phyloP scores from a whole-genome alignment of 2,888 invertebrate species.

The Lasioglossum lativentre region DNA sequence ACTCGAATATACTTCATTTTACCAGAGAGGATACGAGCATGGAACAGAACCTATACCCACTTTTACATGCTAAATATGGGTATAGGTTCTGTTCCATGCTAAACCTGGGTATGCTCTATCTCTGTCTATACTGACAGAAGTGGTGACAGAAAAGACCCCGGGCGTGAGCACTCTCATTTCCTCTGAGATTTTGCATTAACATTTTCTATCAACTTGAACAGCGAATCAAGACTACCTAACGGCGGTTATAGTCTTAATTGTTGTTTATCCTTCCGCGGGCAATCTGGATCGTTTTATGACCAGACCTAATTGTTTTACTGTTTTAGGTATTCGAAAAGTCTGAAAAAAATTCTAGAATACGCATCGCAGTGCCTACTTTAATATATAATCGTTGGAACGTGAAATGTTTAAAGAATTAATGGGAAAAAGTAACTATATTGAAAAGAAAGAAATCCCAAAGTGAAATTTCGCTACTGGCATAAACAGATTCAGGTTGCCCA shows the following conservation, averaged over 20 bases:
- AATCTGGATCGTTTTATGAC: neutral
- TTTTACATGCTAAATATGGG: too few relatives aligned
- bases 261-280: neutral
- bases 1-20: too few relatives aligned
- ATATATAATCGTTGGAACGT: neutral
- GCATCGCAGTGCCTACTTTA: neutral
- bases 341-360: neutral
- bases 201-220: neutral
- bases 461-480: neutral
- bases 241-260: neutral
- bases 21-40: too few relatives aligned
- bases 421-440: neutral
- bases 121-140: too few relatives aligned
- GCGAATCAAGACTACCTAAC: neutral
- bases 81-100: too few relatives aligned
- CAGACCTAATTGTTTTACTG: too few relatives aligned
- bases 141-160: too few relatives aligned
- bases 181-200: neutral
- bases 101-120: too few relatives aligned
- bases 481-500: neutral
- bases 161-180: too few relatives aligned
- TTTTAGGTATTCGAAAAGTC: too few relatives aligned
- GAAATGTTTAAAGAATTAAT: neutral
- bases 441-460: neutral
- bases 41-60: too few relatives aligned